Base-by-base conservation (phyloP, 1,140 invertebrate genomes). In the Matsumurasca onukii region DNA sequence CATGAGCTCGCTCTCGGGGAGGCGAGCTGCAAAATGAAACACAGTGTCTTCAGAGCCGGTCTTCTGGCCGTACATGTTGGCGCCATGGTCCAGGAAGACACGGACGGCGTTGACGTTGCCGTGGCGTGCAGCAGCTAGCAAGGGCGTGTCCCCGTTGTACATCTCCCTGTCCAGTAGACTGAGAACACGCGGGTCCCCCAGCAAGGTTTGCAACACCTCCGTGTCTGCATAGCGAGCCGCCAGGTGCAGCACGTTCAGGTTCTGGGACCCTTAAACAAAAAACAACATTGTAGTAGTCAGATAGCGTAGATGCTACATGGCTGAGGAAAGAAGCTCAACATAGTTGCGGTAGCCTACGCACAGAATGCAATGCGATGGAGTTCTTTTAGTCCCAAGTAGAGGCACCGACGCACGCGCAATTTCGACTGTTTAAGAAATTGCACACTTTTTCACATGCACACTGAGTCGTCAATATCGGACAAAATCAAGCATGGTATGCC, bases 61-160 rank as follows among this genome's bases (percentile, higher is more conserved):
- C n/a, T 51, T 51, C 5, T 3, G 3, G 5, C n/a, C 3, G 17
- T 22, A 51, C n/a, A 51, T 3, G n/a, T 51, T n/a, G n/a, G 49
- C 49, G 5, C 49, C 49, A n/a, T 51, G 49, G 49, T 51, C 49
- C 3, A 22, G 17, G 5, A 51, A 20, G n/a, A 51, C n/a, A 5
- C 24, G 49, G 3, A 51, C 49, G n/a, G 49, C 49, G n/a, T 17
- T 22, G 3, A 51, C 49, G n/a, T 51, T 5, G 49, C 24, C 24
- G 3, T n/a, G n/a, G 17, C n/a, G n/a, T 5, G n/a, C 49, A 20
- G 49, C 49, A 9, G n/a, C 5, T 22, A 51, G 5, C 49, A 51
- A 22, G n/a, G 49, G 49, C n/a, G 49, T 51, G 49, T 51, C 49
- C 17, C 49, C 49, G 24, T 51, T 51, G 49, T 51, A 51, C 49